These are phyloP conservation scores for Chrysogorgia sp. DNA, from an alignment of 92 coral and sea anemone species.

Conservation along the genomic window DNA sequence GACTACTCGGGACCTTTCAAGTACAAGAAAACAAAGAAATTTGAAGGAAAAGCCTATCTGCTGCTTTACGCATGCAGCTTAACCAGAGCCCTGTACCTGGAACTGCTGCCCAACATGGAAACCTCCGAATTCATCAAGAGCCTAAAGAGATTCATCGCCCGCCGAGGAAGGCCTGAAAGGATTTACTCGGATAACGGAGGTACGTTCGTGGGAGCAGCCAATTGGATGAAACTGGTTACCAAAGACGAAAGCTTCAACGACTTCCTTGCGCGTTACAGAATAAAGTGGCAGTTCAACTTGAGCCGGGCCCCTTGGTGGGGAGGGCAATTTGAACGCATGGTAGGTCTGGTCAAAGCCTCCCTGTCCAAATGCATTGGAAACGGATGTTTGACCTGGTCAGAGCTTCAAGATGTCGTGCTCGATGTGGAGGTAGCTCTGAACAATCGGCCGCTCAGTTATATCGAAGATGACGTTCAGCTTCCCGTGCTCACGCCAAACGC, in stretches of 20 bases:
- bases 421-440: conserved; percentile 49
- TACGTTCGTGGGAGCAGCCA: conserved; percentile 21
- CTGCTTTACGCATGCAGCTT: conserved; percentile 31
- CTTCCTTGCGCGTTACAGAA: background rate
- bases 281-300: too few relatives aligned
- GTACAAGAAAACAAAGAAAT: background rate
- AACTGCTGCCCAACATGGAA: background rate
- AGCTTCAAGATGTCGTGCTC: conserved; percentile 35
- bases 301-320: conserved; percentile 39
- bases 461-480: conserved; percentile 42
- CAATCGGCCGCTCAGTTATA: conserved; percentile 43
- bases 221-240: conserved; percentile 13
- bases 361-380: conserved; percentile 23
- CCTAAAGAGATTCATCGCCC: conserved; percentile 14
- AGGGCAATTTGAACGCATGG: conserved; percentile 10
- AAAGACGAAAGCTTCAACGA: conserved; percentile 6
- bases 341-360: conserved; percentile 17
- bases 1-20: conserved; percentile 48
- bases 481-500: background rate
- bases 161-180: conserved; percentile 8
- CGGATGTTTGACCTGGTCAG: conserved; percentile 22
- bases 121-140: conserved; percentile 16
- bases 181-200: conserved; percentile 24
- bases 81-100: conserved; percentile 13
- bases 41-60: conserved; percentile 14